Evolutionary conservation across 2,888 invertebrate species (phyloP), one percentile per base, ranked within the genome.

Genomic region (Autographa pulchrina): DNA sequence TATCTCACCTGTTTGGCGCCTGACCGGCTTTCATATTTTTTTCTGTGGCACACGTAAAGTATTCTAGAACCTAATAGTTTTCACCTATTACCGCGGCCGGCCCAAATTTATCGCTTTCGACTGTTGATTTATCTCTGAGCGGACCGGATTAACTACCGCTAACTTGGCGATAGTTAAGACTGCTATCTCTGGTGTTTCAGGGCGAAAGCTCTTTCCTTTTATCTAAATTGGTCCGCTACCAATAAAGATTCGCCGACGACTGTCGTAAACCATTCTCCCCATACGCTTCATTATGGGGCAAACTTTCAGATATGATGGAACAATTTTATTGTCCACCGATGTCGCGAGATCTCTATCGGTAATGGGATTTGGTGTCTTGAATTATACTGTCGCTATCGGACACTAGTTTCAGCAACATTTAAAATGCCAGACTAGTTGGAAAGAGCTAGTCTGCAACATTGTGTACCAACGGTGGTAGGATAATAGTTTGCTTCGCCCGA

Each of bases 81-180:
- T 94, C 95, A 95, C 96, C 95, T 95, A 96, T 96, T 95, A 95
- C 94, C 90, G 91, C 91, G 92, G 89, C 90, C 90, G 88, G 89
- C 84, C 90, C 85, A 89, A 93, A 95, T 96, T 96, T 96, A 95
- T 95, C 86, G 93, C 92, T 90, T 93, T 91, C 92, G 86, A 92
- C 95, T 94, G 93, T 95, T 96, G 95, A 96, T 95, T 95, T 96
- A 96, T 95, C 89, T 91, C 84, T 90, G 89, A 89, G 89, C 92
- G 88, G 90, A 90, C 89, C 92, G 94, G 94, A 95, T 96, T 95
- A 96, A 96, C 92, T 95, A 94, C 94, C 94, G 94, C 95, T 95
- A 96, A 96, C 93, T 96, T 95, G 94, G 93, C 94, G 94, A 96
- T 96, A 96, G 96, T 96, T 96, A 96, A 95, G 95, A 94, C 94